Evolutionary conservation across 92 coral and sea anemone species (phyloP).

Genomic region (Heteractis magnifica): DNA sequence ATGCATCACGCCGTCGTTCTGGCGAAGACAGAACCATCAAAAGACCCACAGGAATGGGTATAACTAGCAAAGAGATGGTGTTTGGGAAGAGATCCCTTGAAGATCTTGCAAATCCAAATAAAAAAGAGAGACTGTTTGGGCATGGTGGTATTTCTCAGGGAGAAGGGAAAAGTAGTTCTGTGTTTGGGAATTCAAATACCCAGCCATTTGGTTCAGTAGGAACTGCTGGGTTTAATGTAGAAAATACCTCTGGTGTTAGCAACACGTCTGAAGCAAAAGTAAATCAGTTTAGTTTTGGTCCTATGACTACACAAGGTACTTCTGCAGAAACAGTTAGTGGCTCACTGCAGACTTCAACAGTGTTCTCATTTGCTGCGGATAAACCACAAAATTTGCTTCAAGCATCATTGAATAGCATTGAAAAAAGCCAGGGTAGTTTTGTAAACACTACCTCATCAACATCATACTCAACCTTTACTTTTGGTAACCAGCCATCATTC

Average conservation of each 20-base stretch:
- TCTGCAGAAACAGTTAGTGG: neutral
- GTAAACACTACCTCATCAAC: neutral
- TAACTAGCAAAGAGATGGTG: slow-evolving; percentile 13
- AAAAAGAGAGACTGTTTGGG: neutral
- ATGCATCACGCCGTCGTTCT: slow-evolving; percentile 31
- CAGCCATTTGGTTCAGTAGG: neutral
- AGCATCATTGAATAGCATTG: neutral
- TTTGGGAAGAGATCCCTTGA: neutral
- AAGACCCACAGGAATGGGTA: slow-evolving; percentile 3
- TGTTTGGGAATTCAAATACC: neutral
- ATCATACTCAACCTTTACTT: neutral
- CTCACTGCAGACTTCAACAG: neutral
- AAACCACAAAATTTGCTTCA: neutral
- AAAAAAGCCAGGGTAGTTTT: neutral
- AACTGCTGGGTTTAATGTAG: neutral
- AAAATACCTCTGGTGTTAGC: neutral
- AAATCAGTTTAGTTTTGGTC: slow-evolving; percentile 1
- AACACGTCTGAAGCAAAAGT: neutral
- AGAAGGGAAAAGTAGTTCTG: neutral
- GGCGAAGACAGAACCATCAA: neutral
- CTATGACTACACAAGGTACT: neutral
- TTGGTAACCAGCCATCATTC: neutral
- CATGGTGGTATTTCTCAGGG: neutral
- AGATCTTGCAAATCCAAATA: neutral
- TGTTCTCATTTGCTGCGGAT: neutral